A percentile compares a stretch with the other conserved stretches of the same genome.
Evolutionary conservation across 2,888 invertebrate genomes (phyloP).

Genomic region (Miltochrista miniata): DNA sequence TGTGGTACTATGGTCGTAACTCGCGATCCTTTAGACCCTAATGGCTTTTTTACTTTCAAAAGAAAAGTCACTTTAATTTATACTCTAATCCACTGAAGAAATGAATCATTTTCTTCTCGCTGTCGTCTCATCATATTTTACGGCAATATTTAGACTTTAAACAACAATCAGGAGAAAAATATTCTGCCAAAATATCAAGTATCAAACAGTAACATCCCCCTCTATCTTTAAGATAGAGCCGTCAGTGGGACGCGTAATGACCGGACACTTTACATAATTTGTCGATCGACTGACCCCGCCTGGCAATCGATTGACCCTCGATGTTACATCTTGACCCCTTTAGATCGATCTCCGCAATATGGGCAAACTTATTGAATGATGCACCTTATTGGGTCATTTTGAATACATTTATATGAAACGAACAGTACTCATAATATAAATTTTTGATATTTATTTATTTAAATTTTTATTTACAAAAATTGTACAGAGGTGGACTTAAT

Average conservation of each 20-base stretch:
- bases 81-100: too few species aligned
- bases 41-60: too few species aligned
- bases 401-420: conserved; percentile 14
- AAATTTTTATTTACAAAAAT: too few species aligned
- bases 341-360: conserved; percentile 26
- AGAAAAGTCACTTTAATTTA: too few species aligned
- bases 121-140: too few species aligned
- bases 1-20: too few species aligned
- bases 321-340: conserved; percentile 26
- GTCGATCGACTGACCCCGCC: conserved; percentile 67
- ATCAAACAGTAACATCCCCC: conserved; percentile 43
- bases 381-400: conserved; percentile 14
- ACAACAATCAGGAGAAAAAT: not conserved
- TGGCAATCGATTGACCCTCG: conserved; percentile 24
- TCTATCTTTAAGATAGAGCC: conserved; percentile 50
- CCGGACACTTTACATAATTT: conserved; percentile 79
- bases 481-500: too few species aligned
- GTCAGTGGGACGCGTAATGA: conserved; percentile 72
- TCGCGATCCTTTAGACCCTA: too few species aligned
- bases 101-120: too few species aligned
- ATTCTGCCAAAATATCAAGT: conserved; percentile 40
- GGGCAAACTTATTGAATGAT: conserved; percentile 19
- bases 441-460: too few species aligned
- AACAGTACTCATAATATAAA: not conserved
- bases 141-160: too few species aligned